Evolutionary conservation across 2,888 invertebrate genomes (phyloP), one percentile per base, ranked within the genome.

Genomic region (Pseudolycoriella hygida): DNA sequence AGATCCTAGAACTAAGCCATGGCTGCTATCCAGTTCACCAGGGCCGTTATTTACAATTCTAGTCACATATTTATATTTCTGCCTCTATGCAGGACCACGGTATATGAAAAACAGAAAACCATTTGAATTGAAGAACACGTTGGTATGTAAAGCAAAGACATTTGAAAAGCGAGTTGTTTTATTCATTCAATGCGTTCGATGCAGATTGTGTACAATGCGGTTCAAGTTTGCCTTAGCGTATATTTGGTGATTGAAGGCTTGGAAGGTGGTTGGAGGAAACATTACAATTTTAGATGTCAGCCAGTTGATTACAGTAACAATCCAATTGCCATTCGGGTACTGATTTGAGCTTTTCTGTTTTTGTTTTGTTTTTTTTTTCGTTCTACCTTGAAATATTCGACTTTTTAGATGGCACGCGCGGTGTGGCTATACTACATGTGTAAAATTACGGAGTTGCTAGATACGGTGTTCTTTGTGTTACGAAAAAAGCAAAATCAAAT

Each of bases 81-180:
- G 82, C 14, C 56, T 78, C 11, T 79, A 75, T 56, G 79, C 82
- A 67, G 92, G 93, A 3, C 93, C 93, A 1, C 72, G 73, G 50
- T 78, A 83, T 55, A 96, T 96, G 94, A 76, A 80, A 53, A 76
- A 88, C 60, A 74, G 86, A 52, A 80, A 87, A 58, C 86, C 94
- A 0, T 83, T 78, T 59, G 77, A 87, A 55, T 62, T 94, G 17
- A 79, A 84, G 57, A 80, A 77, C 53, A 72, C 82, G 1, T 65
- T 94, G 53, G 25, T 25, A 25, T 25, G 25, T 6, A 25, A 25
- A 6, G 25, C 4, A 25, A 25, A 6, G 25, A 25, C 4, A n/a
- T n/a, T n/a, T n/a, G n/a, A n/a, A n/a, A n/a, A n/a, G n/a, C n/a
- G n/a, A n/a, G n/a, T n/a, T n/a, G n/a, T n/a, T 25, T 25, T 6